Percentiles rank a stretch among this genome's conserved stretches.
Evolutionary conservation across 2,888 invertebrate genomes (phyloP).

Genomic region (Linhomoeus sp.): DNA sequence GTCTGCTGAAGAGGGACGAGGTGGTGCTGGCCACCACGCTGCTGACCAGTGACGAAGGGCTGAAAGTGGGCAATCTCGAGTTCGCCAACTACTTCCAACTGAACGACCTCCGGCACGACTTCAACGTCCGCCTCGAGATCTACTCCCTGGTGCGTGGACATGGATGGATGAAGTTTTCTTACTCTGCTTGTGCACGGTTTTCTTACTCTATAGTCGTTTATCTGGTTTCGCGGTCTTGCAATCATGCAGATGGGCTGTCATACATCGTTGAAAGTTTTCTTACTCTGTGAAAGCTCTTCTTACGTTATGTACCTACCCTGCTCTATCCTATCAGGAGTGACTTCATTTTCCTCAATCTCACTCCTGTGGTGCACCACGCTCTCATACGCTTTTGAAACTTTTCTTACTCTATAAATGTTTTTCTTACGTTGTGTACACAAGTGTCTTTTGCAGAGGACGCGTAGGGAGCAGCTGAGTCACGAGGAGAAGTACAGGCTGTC

Average conservation of each 20-base stretch:
- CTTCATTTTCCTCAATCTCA: not conserved
- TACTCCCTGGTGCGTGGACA: slow-evolving; percentile 37
- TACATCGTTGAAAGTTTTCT: too few relatives aligned
- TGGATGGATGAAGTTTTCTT: too few relatives aligned
- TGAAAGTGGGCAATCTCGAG: slow-evolving; percentile 32
- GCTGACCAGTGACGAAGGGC: slow-evolving; percentile 38
- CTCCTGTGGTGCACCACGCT: too few relatives aligned
- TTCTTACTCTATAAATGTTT: too few relatives aligned
- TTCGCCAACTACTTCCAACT: slow-evolving; percentile 40
- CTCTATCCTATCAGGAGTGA: too few relatives aligned
- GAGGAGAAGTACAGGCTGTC: slow-evolving; percentile 63
- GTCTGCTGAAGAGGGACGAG: slow-evolving; percentile 35
- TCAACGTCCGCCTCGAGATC: slow-evolving; percentile 52
- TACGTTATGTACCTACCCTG: too few relatives aligned
- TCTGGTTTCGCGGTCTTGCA: too few relatives aligned
- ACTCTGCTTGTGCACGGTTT: too few relatives aligned
- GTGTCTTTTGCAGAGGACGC: slow-evolving; percentile 13
- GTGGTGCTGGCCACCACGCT: slow-evolving; percentile 36
- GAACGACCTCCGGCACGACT: slow-evolving; percentile 62
- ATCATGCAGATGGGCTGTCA: too few relatives aligned
- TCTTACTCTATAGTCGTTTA: not conserved
- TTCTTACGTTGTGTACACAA: not conserved
- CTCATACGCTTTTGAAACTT: too few relatives aligned
- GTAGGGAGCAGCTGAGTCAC: slow-evolving; percentile 55
- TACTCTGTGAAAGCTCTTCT: not conserved